phyloP scores from a whole-genome alignment of 1,140 invertebrate species.

The Drosophila pruinosa region DNA sequence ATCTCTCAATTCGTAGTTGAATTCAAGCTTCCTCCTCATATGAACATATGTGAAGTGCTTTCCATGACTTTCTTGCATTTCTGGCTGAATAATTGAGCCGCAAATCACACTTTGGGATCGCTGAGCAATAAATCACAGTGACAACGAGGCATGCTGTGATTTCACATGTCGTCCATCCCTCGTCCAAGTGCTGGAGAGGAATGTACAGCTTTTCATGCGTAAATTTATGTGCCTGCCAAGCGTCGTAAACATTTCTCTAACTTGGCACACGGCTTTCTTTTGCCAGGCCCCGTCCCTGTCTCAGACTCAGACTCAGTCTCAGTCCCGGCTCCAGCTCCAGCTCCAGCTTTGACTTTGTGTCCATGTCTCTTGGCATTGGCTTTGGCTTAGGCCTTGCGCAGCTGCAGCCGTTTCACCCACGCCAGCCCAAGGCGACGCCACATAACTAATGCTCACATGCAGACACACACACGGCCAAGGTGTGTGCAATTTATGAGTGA shows the following conservation, averaged over 20 bases:
- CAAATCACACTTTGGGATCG: conserved; percentile 24
- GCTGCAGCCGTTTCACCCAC: conserved; percentile 76
- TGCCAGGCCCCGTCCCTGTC: conserved; percentile 3
- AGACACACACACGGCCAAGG: not conserved
- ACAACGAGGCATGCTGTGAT: conserved; percentile 53
- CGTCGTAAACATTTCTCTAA: conserved; percentile 76
- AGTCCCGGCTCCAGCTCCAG: not conserved
- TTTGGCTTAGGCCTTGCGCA: conserved; percentile 48
- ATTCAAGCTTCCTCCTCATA: too few relatives aligned
- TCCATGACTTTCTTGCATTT: not conserved
- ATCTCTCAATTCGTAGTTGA: not conserved
- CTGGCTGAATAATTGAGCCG: conserved; percentile 1
- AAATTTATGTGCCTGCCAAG: conserved; percentile 76
- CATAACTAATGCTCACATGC: conserved; percentile 50
- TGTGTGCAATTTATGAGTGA: conserved; percentile 71
- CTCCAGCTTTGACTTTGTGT: not conserved
- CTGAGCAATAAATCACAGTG: conserved; percentile 58
- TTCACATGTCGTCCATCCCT: conserved; percentile 42
- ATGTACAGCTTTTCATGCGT: conserved; percentile 74
- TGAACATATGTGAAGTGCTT: not conserved
- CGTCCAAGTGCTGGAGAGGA: conserved; percentile 40
- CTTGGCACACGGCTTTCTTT: conserved; percentile 64
- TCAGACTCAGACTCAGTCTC: not conserved
- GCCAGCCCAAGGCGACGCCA: conserved; percentile 61
- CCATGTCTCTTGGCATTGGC: not conserved